Base-by-base conservation (phyloP, 2,113 vertebrate species). In the Aix galericulata region DNA sequence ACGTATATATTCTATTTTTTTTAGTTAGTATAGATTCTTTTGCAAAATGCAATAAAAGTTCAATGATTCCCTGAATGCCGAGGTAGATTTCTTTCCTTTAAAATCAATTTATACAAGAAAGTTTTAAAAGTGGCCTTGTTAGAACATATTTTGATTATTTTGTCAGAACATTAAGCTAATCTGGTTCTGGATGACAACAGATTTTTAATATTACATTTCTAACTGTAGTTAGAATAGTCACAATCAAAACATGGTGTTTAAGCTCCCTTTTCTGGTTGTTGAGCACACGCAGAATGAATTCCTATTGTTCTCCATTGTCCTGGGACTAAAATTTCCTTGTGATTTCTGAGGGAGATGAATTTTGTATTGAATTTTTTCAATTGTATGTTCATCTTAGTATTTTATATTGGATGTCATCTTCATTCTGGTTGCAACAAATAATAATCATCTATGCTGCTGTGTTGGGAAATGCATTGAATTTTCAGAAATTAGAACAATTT, bases 251-350 rank as follows among this genome's bases (percentile, higher is more conserved):
- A 10, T 25, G 48, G 59, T 11, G 11, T 56, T 80, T 56, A 84
- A 88, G 17, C 18, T 58, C 40, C 46, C 20, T 42, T 87, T 84
- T 58, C 22, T 59, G 56, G 40, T 25, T 72, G 44, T 44, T 95
- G 8, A 52, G 32, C 9, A 34, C 29, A 11, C 22, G 46, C 9
- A 52, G 17, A 93, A 59, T 36, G 7, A 66, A 55, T 75, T 82
- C 7, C 4, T 74, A 22, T 72, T 66, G 9, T 32, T 56, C 11
- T 6, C 4, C 0, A 0, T 40, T 84, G 42, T 36, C 29, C 36
- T 78, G 17, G 11, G 10, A 32, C 44, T 80, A 60, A 53, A 23
- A 23, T 38, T 77, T 82, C 32, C 17, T 50, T 60, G 38, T 81
- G 36, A 60, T 76, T 85, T 64, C 44, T 56, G 46, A 66, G 9